Conservation (phyloP, 2,113 vertebrate species). For the Phoenicopterus ruber region DNA sequence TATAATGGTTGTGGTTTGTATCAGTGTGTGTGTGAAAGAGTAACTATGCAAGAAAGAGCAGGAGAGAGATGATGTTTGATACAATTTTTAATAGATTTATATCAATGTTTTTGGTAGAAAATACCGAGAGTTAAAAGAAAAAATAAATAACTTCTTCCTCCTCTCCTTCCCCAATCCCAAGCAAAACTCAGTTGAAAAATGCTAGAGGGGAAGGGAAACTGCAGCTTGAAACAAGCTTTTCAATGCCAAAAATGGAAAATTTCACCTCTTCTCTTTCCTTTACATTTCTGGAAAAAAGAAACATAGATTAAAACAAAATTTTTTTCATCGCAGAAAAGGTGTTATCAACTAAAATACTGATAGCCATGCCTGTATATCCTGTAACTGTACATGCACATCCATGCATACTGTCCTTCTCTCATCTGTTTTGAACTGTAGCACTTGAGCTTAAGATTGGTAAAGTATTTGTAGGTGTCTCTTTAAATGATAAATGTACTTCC, state of each 20-base stretch:
- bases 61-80: not conserved
- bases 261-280: not conserved
- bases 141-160: not conserved
- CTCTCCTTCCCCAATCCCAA: not conserved
- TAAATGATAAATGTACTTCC: not conserved
- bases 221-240: not conserved
- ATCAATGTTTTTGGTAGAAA: not conserved
- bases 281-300: not conserved
- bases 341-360: not conserved
- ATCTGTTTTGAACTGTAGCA: not conserved
- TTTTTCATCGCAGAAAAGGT: not conserved
- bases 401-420: not conserved
- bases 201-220: not conserved
- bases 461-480: not conserved
- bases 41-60: not conserved
- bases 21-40: not conserved
- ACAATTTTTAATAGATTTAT: not conserved
- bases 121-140: not conserved
- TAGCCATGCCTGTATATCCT: not conserved
- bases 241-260: not conserved
- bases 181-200: not conserved
- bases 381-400: not conserved
- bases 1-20: not conserved
- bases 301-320: not conserved
- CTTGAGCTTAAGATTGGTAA: not conserved